Evolutionary conservation across 2,113 vertebrate genomes (phyloP).

Genomic region (Paradoxurus hermaphroditus): DNA sequence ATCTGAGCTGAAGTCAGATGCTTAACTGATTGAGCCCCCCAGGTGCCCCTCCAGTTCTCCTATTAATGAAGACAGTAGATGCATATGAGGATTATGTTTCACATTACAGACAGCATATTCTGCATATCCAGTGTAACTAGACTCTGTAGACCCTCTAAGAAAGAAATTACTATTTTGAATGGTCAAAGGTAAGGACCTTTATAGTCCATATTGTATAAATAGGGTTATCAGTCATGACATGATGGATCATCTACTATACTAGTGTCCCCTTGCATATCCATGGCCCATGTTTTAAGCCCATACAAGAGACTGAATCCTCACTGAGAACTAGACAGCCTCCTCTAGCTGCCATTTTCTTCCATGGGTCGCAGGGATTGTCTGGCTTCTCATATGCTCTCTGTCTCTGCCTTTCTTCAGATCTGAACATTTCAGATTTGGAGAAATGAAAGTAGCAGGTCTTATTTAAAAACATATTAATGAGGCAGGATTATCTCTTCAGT

Average conservation of each 20-base stretch:
- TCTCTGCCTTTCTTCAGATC: not conserved
- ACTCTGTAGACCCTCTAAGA: too few species aligned
- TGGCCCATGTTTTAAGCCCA: not conserved
- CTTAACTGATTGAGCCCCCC: too few species aligned
- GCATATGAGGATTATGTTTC: not conserved
- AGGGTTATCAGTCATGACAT: not conserved
- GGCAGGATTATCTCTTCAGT: not conserved
- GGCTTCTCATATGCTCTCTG: not conserved
- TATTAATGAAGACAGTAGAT: not conserved
- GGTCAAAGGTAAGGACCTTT: not conserved
- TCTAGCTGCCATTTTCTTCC: not conserved
- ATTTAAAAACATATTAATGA: not conserved
- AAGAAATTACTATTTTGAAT: not conserved
- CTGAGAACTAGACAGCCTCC: not conserved
- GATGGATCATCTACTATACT: not conserved
- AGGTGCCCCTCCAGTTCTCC: not conserved
- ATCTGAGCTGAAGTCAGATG: too few species aligned
- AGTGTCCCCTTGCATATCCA: not conserved
- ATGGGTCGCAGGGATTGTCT: not conserved
- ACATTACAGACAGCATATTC: not conserved
- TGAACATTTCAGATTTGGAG: not conserved
- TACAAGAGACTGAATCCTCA: too few species aligned
- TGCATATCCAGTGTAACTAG: accelerated
- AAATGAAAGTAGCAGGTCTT: not conserved
- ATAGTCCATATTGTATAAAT: too few species aligned